Evolutionary conservation across 2,888 invertebrate genomes (phyloP).

Genomic region (Aphrophora alni): DNA sequence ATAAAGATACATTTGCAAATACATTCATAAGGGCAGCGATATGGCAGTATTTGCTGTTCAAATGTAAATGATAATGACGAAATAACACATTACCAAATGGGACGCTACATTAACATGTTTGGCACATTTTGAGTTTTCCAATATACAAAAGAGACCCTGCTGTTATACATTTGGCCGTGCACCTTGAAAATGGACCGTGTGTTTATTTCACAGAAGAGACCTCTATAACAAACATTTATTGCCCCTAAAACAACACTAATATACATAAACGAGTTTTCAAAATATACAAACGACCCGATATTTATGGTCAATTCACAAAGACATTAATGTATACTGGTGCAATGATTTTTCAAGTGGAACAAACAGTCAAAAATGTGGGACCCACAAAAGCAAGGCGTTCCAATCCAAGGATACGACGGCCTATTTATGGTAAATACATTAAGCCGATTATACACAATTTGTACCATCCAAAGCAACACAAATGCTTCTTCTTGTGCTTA

Average conservation of each 20-base stretch:
- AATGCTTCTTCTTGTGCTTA: constrained; percentile 50
- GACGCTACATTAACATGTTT: constrained; percentile 51
- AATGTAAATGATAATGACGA: constrained; percentile 42
- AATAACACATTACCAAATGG: constrained; percentile 49
- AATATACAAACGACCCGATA: constrained; percentile 37
- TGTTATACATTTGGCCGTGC: constrained; percentile 51
- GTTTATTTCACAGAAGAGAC: constrained; percentile 48
- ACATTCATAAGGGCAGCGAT: not conserved
- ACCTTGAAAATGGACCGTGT: constrained; percentile 53
- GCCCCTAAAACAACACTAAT: constrained; percentile 45
- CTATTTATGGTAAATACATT: constrained; percentile 25
- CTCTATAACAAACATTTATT: constrained; percentile 13
- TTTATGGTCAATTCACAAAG: constrained; percentile 35
- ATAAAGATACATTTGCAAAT: not conserved
- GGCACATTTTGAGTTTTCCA: constrained; percentile 51
- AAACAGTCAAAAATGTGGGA: constrained; percentile 38
- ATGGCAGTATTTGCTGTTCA: not conserved
- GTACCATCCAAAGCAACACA: constrained; percentile 46
- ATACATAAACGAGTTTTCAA: constrained; percentile 49
- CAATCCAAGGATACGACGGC: constrained; percentile 30
- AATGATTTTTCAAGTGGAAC: constrained; percentile 47
- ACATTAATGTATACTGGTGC: constrained; percentile 47
- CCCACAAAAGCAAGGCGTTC: constrained; percentile 39
- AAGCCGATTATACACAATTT: constrained; percentile 51
- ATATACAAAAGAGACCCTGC: constrained; percentile 51